Evolutionary conservation across 2,113 vertebrate species (phyloP), one percentile per base, ranked within the genome.

Genomic region (Eonycteris spelaea): DNA sequence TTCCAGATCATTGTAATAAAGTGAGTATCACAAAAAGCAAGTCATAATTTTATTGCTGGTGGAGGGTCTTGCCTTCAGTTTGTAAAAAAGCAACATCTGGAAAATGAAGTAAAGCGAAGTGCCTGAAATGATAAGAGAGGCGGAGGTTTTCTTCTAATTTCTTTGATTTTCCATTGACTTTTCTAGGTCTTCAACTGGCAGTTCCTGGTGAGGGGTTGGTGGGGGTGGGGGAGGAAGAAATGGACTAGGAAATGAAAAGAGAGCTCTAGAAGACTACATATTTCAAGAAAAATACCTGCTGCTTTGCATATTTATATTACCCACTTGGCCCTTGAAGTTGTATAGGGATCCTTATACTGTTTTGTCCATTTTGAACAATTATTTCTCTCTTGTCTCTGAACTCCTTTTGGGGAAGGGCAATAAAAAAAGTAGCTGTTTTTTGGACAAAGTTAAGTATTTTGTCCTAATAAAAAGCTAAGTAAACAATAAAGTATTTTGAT

Each of bases 381-480:
- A n/a, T 38, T 86, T 92, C 30, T 92, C 11, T 67, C 15, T 95
- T 70, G 40, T 59, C 55, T 89, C 26, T 95, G 15, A 85, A 7
- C 67, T 45, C 16, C 33, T 40, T 93, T 77, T 13, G 3, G 2
- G 35, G 51, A 35, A 1, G 3, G 24, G 14, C 30, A 40, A 77
- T 51, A 4, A 74, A 63, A 63, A 90, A 53, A 40, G n/a, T 45
- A 90, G 7, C 2, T 92, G 3, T 80, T 88, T 15, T 89, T 84
- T 88, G 14, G 14, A n/a, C 40, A 92, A 48, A 3, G 2, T 65
- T 93, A 35, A 10, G 5, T 57, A 35, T 57, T 82, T 74, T 95
- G 59, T 73, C 67, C 33, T 82, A 77, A 95, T 84, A 88, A 75
- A 78, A 89, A 82, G 8, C 40, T 84, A 84, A 93, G 70, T 61